Base-by-base conservation (phyloP, 2,888 invertebrate species). In the Thymelicus acteon region DNA sequence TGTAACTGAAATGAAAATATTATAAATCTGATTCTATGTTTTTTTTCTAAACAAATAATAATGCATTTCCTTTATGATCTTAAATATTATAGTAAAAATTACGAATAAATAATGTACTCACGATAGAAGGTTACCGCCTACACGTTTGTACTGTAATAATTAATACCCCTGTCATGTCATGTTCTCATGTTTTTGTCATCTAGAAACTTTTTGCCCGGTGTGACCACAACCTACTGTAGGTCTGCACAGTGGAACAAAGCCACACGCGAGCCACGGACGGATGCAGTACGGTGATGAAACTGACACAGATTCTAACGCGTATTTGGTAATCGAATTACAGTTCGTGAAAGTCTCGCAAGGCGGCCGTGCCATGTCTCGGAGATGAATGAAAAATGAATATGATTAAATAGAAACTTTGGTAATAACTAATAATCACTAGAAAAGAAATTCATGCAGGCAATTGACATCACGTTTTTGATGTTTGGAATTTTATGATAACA, bases 231-330 rank as follows among this genome's bases (percentile, higher is more conserved):
- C 54, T 19, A 64, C 40, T 19, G 64, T 54, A 49, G 19, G 39
- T 60, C 44, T 10, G 24, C 24, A 47, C 15, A 62, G 54, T 83
- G 75, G 85, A 84, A 85, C 86, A 83, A 85, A 85, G 81, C 80
- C 85, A 84, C 84, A 81, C 82, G 83, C 83, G 82, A 82, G 80
- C 84, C 82, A 84, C 82, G 88, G 89, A 80, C 90, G 91, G 90
- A 91, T 90, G 90, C 91, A 88, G 87, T 83, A 85, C 84, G 82
- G 88, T 93, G 93, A 93, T 92, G 93, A 93, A 92, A 92, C 90
- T 92, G 93, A 92, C 93, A 93, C 92, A 93, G 91, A 91, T 93
- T 92, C 93, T 92, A 92, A 91, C 90, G 89, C 87, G 89, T 88
- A 91, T 93, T 93, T 93, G 92, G 93, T 92, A 93, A 93, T 93